phyloP scores from a whole-genome alignment of 2,797 vertebrate genomes.

The Setipinna tenuifilis region DNA sequence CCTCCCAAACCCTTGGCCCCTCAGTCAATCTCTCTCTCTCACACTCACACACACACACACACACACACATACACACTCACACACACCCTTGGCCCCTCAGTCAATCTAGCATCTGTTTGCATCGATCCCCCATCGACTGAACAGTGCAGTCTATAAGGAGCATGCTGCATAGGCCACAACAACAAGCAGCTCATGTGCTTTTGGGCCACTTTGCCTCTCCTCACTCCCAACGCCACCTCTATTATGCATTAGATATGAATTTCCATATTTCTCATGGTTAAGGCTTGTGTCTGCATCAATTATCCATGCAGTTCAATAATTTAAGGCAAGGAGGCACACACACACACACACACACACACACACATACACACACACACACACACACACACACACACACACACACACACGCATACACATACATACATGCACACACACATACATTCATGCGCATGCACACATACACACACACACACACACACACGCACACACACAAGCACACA shows the following conservation, averaged over 20 bases:
- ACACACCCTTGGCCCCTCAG: neutral
- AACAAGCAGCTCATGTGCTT: constrained; percentile 28
- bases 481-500: no score
- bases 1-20: neutral
- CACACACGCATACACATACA: neutral
- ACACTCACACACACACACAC: constrained; percentile 33
- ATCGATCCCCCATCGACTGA: constrained; percentile 30
- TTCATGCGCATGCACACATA: neutral
- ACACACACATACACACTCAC: constrained; percentile 12
- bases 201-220: constrained; percentile 21
- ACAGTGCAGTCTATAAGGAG: neutral
- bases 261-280: constrained; percentile 72
- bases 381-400: constrained; percentile 5
- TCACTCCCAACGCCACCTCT: constrained; percentile 52
- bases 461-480: constrained; percentile 5
- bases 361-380: neutral
- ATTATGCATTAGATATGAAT: constrained; percentile 69
- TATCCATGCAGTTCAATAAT: constrained; percentile 75
- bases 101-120: constrained; percentile 9
- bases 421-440: no score
- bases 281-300: constrained; percentile 69
- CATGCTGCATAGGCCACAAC: neutral
- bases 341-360: no score
- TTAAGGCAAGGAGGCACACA: constrained; percentile 59
- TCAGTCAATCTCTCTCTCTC: no score